Conservation (phyloP, 2,888 invertebrate species). For the Idaea biselata region DNA sequence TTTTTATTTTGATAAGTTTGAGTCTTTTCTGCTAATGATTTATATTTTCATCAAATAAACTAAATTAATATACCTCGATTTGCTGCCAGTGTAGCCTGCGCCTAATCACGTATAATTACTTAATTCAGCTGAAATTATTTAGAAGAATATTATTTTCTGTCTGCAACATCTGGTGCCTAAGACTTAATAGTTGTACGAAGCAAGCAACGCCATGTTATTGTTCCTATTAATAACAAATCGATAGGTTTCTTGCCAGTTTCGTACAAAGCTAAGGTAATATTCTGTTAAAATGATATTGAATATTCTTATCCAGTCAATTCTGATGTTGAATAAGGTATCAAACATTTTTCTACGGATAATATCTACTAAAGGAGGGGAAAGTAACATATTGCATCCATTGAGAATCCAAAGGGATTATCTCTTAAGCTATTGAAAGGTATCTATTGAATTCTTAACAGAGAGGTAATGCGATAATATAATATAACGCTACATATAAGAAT, state of each 20-base stretch:
- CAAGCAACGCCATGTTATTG: background rate
- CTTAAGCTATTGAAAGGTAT: slow-evolving; percentile 21
- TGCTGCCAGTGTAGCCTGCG: no score
- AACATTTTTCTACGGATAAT: slow-evolving; percentile 15
- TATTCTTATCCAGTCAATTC: background rate
- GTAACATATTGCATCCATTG: slow-evolving; percentile 24
- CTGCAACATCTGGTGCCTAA: background rate
- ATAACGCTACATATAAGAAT: slow-evolving; percentile 5
- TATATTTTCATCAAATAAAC: no score
- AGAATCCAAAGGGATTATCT: slow-evolving; percentile 28
- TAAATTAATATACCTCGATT: no score
- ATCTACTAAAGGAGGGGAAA: slow-evolving; percentile 17
- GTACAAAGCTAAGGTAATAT: slow-evolving; percentile 1
- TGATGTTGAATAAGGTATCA: slow-evolving; percentile 8
- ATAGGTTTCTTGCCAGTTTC: background rate
- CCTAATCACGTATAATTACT: background rate
- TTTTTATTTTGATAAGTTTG: no score
- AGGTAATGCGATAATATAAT: slow-evolving; percentile 7
- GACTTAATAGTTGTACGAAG: background rate
- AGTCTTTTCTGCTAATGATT: no score
- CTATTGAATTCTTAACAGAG: slow-evolving; percentile 12
- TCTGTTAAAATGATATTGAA: background rate
- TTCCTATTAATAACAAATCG: background rate
- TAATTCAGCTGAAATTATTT: background rate
- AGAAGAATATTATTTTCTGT: background rate